phyloP scores from a whole-genome alignment of 2,888 invertebrate species.

The Rhagonycha fulva region DNA sequence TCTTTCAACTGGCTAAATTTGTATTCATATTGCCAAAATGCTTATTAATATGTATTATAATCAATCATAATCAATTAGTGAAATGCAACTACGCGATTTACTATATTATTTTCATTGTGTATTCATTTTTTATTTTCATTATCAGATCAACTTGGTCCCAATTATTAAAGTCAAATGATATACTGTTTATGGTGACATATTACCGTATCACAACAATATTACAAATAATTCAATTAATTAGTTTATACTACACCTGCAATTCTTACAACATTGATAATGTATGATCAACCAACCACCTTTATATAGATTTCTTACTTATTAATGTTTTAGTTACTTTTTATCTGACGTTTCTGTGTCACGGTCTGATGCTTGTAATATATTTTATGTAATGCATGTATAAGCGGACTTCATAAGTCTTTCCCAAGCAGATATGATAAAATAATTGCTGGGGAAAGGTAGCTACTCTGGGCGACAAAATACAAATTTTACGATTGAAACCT shows the following conservation, averaged over 20 bases:
- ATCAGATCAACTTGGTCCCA: background rate
- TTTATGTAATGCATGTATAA: background rate
- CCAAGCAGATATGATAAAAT: background rate
- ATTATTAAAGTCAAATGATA: background rate
- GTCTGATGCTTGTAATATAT: slow-evolving; percentile 8
- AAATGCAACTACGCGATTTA: background rate
- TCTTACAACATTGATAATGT: slow-evolving; percentile 21
- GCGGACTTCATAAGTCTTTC: background rate
- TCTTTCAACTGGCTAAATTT: background rate
- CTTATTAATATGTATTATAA: background rate
- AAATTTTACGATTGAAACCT: too few species aligned
- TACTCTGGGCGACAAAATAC: too few species aligned
- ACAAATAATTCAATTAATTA: slow-evolving; percentile 7
- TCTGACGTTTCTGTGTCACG: slow-evolving; percentile 29
- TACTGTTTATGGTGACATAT: background rate
- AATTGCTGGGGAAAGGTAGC: too few species aligned
- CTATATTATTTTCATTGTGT: background rate
- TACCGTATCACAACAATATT: background rate
- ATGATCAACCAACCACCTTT: slow-evolving; percentile 17
- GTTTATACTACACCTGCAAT: slow-evolving; percentile 27
- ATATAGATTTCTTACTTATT: slow-evolving; percentile 23
- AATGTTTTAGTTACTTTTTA: slow-evolving; percentile 22
- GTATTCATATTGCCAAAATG: background rate
- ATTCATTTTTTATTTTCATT: background rate
- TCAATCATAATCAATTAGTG: background rate